Conservation (phyloP, 2,888 invertebrate genomes). For the Malachius bipustulatus region DNA sequence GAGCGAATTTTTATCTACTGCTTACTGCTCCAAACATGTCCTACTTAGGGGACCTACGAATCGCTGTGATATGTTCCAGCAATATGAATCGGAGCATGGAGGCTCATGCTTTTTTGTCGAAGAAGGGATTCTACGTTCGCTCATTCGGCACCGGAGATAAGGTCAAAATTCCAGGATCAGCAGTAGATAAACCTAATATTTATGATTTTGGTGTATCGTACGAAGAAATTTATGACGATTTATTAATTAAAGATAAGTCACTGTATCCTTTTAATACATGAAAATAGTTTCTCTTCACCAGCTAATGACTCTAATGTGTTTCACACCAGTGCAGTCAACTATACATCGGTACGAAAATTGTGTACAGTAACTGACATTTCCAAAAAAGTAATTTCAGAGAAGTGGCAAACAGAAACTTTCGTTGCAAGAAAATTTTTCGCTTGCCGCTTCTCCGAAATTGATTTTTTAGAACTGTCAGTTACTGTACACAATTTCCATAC, state of each 20-base stretch:
- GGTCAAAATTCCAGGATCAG: conserved; percentile 92
- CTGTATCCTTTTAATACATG: conserved; percentile 68
- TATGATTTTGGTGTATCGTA: conserved; percentile 95
- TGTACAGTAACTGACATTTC: too few relatives aligned
- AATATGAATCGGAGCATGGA: conserved; percentile 99
- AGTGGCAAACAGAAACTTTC: too few relatives aligned
- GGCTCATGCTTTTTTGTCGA: conserved; percentile 93
- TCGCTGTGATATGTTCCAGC: conserved; percentile 97
- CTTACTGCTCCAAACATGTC: conserved; percentile 21
- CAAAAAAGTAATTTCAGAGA: too few relatives aligned
- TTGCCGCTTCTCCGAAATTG: too few relatives aligned
- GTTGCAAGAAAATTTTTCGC: too few relatives aligned
- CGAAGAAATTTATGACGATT: conserved; percentile 90
- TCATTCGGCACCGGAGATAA: conserved; percentile 91
- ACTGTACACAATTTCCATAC: too few relatives aligned
- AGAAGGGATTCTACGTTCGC: conserved; percentile 91
- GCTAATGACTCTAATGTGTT: too few relatives aligned
- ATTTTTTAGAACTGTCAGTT: too few relatives aligned
- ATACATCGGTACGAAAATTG: too few relatives aligned
- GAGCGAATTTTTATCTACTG: too few relatives aligned
- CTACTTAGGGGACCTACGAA: conserved; percentile 45
- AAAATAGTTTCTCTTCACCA: too few relatives aligned
- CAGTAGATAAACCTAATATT: conserved; percentile 88
- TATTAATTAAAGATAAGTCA: conserved; percentile 78
- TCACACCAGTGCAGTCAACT: too few relatives aligned